Base-by-base conservation (phyloP, 1,140 invertebrate genomes). In the Acarapis woodi region DNA sequence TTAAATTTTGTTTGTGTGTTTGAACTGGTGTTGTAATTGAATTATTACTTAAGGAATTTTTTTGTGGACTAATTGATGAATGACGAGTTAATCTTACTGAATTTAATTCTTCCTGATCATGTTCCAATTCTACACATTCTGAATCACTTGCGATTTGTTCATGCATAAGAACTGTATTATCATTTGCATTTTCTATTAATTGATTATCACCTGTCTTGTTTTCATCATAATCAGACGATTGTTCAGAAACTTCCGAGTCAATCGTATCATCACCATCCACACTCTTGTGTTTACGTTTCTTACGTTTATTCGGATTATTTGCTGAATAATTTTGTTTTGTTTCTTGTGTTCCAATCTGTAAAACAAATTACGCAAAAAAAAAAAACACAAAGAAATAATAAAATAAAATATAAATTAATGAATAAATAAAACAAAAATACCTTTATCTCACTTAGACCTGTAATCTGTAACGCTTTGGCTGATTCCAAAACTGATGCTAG, bases 391-490 rank as follows among this genome's bases (percentile, higher is more conserved):
- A 12, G 3, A n/a, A 15, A n/a, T 3, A 23, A 4, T 4, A 23
- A 9, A 35, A 10, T 5, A 25, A 23, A 4, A 35, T 9, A 12
- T 3, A 23, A 26, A 4, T 26, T 26, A 4, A 4, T 4, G 3
- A n/a, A 15, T 23, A 9, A 8, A 3, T 25, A 3, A 22, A 3
- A 10, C 22, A 14, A 10, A 16, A 24, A 22, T 24, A 35, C 34
- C 34, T 35, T 35, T 4, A 83, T 75, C 49, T 83, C 77, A 37
- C 77, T 76, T 42, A 82, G 56, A 21, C 76, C 80, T 57, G 63
- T 80, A 26, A 83, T 77, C 52, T 75, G 71, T 9, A 83, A 53
- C 24, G 71, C 66, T 51, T 78, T 70, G 0, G 77, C 78, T 1
- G 77, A 68, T 51, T 70, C 70, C 42, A 85, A 61, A 8, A 85